Evolutionary conservation across 2,797 vertebrate species (phyloP).

Genomic region (Sebastes hopkinsi): DNA sequence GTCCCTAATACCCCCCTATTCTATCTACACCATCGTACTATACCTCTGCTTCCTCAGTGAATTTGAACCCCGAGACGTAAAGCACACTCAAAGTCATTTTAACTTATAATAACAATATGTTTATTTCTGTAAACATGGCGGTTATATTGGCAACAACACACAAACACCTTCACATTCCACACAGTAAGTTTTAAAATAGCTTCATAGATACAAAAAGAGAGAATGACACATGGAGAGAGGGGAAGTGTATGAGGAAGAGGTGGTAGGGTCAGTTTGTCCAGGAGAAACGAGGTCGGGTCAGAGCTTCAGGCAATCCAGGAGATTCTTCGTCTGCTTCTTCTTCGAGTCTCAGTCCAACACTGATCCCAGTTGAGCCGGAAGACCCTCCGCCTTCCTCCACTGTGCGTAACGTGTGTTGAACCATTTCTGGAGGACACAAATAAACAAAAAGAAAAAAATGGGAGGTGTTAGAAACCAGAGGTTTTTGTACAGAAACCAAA

Average conservation of each 20-base stretch:
- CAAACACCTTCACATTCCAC: slow-evolving; percentile 73
- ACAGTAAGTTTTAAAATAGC: slow-evolving; percentile 62
- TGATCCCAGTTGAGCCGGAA: slow-evolving; percentile 89
- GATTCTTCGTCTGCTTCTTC: not conserved
- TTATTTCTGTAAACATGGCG: slow-evolving; percentile 75
- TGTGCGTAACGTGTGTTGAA: slow-evolving; percentile 89
- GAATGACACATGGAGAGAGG: not conserved
- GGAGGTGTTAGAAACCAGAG: not conserved
- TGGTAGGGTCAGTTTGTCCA: slow-evolving; percentile 13
- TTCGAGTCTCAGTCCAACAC: slow-evolving; percentile 87
- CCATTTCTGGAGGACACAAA: slow-evolving; percentile 86
- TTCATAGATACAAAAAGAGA: slow-evolving; percentile 57
- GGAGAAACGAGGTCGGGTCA: slow-evolving; percentile 10
- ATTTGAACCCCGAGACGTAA: not conserved
- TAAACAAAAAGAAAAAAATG: not conserved
- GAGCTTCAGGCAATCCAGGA: slow-evolving; percentile 8
- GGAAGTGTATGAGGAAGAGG: not conserved
- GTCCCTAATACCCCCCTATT: not conserved
- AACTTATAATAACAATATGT: slow-evolving; percentile 62
- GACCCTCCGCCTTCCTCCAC: slow-evolving; percentile 92
- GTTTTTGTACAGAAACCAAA: not conserved
- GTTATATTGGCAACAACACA: slow-evolving; percentile 68
- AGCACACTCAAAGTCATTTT: slow-evolving; percentile 14
- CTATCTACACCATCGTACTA: slow-evolving; percentile 6
- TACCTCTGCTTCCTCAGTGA: slow-evolving; percentile 16